Evolutionary conservation across 2,888 invertebrate species (phyloP), one percentile per base, ranked within the genome.

Genomic region (Tribolium freemani): DNA sequence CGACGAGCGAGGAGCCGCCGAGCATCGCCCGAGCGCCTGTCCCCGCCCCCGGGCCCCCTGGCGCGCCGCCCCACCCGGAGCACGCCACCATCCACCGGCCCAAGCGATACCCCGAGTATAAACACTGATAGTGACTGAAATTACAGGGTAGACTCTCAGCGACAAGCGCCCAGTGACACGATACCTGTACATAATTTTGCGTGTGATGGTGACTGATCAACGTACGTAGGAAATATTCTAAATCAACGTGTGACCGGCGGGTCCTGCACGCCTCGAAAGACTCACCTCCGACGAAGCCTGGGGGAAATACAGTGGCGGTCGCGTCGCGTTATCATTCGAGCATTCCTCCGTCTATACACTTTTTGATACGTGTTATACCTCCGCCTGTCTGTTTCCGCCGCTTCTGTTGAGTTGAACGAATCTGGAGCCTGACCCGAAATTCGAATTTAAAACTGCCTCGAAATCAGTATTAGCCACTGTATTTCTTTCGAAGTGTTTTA

Each of bases 71-170:
- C 63, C 85, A 85, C 75, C 86, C 85, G 63, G 85, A 85, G 76
- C 85, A 85, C 87, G 88, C 88, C 86, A 88, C 88, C 87, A 89
- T 88, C 88, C 89, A 89, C 88, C 81, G 86, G 75, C 84, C 87
- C 84, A 90, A 90, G 82, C 90, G 90, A 80, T 92, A 91, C 88
- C 92, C 92, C 86, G 93, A 93, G 88, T 93, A 93, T 90, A 93
- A 91, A 88, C 93, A 93, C 91, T 93, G 91, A 92, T 91, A 86
- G 86, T 86, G 85, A 84, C 85, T 85, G 80, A 83, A 78, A 64
- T 16, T 31, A 75, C 76, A 81, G 82, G 78, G 83, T 81, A 77
- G 76, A 76, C 75, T 78, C 80, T 79, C 80, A 76, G 72, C 80
- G 77, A 64, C 72, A 60, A 60, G 30, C 20, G 31, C 69, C 70